Evolutionary conservation across 2,113 vertebrate genomes (phyloP).

Genomic region (Odontesthes bonariensis): DNA sequence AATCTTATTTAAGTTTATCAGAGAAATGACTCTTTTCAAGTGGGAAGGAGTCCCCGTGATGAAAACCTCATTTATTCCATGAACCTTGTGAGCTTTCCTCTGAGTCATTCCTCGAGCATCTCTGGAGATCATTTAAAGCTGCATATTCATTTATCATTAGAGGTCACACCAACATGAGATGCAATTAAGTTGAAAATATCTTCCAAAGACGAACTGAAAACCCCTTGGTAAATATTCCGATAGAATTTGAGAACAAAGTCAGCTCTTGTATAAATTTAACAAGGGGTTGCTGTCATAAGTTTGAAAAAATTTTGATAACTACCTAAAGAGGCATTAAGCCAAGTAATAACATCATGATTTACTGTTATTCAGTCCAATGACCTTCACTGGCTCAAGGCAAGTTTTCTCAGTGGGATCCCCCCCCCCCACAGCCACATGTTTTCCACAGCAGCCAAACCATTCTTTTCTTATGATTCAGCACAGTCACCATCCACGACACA

Average conservation of each 20-base stretch:
- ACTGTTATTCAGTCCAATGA: constrained; percentile 39
- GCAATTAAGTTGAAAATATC: background rate
- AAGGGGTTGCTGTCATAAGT: background rate
- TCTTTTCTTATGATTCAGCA: background rate
- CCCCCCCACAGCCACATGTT: background rate
- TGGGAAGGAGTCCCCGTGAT: constrained; percentile 10
- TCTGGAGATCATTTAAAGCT: background rate
- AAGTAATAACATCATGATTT: constrained; percentile 26
- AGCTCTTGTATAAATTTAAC: background rate
- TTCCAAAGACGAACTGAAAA: background rate
- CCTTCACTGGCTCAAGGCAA: constrained; percentile 35
- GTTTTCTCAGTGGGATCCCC: background rate
- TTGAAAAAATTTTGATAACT: too few species aligned
- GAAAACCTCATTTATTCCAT: background rate
- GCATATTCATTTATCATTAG: background rate
- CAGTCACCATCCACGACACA: too few species aligned
- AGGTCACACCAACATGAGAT: background rate
- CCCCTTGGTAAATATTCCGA: background rate
- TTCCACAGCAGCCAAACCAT: background rate
- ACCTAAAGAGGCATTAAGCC: background rate
- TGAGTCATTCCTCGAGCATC: background rate
- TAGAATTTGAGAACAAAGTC: background rate
- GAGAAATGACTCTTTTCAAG: constrained; percentile 32
- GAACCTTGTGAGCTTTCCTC: background rate
- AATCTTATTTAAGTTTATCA: constrained; percentile 41